phyloP scores from a whole-genome alignment of 1,140 invertebrate genomes.

The Drosophila biarmipes region DNA sequence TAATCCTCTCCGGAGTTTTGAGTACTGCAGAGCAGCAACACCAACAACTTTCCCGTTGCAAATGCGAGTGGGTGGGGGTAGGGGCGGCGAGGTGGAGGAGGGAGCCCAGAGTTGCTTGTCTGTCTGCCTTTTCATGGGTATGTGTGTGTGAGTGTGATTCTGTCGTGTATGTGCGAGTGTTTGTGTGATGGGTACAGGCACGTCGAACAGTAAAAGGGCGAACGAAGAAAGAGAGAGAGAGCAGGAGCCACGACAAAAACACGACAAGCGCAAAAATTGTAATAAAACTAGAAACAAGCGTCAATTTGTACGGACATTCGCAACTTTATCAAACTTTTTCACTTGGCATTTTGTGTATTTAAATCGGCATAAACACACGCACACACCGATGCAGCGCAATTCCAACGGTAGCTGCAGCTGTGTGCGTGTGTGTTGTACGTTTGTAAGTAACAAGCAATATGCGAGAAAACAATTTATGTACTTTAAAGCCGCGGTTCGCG shows the following conservation, averaged over 20 bases:
- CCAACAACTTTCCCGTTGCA: constrained; percentile 37
- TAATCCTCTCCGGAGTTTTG: constrained; percentile 31
- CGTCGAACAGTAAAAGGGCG: constrained; percentile 67
- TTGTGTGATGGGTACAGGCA: constrained; percentile 68
- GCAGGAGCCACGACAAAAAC: constrained; percentile 68
- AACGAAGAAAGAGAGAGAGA: constrained; percentile 29
- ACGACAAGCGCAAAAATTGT: constrained; percentile 78
- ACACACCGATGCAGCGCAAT: constrained; percentile 36
- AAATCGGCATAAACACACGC: constrained; percentile 53
- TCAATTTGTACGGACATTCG: constrained; percentile 73
- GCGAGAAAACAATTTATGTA: constrained; percentile 63
- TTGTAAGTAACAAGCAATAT: constrained; percentile 64
- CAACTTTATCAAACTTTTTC: constrained; percentile 67
- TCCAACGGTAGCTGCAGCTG: constrained; percentile 38
- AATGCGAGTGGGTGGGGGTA: constrained; percentile 21
- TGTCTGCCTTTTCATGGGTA: constrained; percentile 33
- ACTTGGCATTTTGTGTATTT: constrained; percentile 53
- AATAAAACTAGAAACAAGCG: constrained; percentile 81
- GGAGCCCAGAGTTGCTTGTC: constrained; percentile 48
- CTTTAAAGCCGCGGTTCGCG: constrained; percentile 50
- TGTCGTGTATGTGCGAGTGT: constrained; percentile 34
- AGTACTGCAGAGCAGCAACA: constrained; percentile 19
- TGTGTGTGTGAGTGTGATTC: constrained; percentile 19
- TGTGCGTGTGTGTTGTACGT: neutral
- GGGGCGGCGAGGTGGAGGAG: constrained; percentile 9